A percentile compares a stretch with the other conserved stretches of the same genome.
phyloP scores from a whole-genome alignment of 2,797 vertebrate species.

The Sphenopsis melanotis region DNA sequence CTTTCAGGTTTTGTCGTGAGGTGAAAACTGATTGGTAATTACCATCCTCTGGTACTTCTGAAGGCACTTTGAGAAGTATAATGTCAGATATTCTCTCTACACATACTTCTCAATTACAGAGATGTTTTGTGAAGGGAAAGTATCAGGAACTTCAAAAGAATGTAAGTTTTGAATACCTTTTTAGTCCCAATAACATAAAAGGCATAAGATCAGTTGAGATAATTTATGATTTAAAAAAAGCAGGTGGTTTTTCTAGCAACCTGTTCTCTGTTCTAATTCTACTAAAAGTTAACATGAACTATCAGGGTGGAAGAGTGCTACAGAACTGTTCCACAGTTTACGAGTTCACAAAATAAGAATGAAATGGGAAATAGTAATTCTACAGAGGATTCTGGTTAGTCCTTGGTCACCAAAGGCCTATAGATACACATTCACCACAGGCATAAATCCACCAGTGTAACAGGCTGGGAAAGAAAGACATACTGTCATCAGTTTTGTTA shows the following conservation, averaged over 20 bases:
- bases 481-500: conserved; percentile 31
- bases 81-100: not conserved
- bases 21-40: not conserved
- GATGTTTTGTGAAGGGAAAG: not conserved
- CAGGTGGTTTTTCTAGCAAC: not conserved
- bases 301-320: not conserved
- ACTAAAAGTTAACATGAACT: not conserved
- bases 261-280: not conserved
- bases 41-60: not conserved
- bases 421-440: not conserved
- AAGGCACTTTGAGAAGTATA: not conserved
- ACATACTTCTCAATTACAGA: not conserved
- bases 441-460: not conserved
- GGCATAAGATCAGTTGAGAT: not conserved
- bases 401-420: not conserved
- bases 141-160: not conserved
- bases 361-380: not conserved
- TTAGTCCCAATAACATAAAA: not conserved
- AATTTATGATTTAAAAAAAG: not conserved
- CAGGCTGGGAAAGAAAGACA: conserved; percentile 2
- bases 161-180: not conserved
- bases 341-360: not conserved
- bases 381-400: not conserved
- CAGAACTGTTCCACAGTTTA: not conserved
- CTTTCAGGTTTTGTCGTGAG: not conserved